Evolutionary conservation across 1,140 invertebrate species (phyloP).

Genomic region (Nilaparvata lugens): DNA sequence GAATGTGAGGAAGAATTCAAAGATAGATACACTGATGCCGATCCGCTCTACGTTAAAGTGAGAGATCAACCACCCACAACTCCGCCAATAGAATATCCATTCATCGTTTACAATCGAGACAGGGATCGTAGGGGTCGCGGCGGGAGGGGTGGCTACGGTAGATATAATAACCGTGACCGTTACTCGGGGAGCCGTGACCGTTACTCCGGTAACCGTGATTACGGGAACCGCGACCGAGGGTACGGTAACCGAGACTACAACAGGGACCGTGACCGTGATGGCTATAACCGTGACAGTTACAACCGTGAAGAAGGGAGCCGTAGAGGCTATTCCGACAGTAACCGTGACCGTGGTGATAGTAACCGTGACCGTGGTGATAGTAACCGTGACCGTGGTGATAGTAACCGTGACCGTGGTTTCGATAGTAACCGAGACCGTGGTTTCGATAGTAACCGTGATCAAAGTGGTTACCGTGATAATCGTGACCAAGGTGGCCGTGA

Average conservation of each 20-base stretch:
- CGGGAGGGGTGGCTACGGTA: conserved; percentile 21
- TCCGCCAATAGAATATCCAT: conserved; percentile 45
- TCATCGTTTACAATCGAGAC: conserved; percentile 22
- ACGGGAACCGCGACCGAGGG: neutral
- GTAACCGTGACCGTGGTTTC: no score
- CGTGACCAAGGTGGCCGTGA: no score
- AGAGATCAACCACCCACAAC: conserved; percentile 30
- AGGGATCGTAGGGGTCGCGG: conserved; percentile 6
- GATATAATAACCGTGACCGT: neutral
- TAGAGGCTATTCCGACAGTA: no score
- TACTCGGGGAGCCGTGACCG: neutral
- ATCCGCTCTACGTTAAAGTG: conserved; percentile 39
- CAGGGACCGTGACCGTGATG: neutral
- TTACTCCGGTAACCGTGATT: neutral
- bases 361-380: no score
- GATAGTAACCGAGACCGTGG: no score
- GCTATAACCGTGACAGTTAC: no score
- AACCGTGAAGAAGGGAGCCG: no score
- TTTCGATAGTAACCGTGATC: no score
- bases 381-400: no score
- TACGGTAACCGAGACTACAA: neutral
- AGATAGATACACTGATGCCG: conserved; percentile 42
- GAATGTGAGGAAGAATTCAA: conserved; percentile 44
- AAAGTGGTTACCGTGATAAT: no score
- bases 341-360: no score